A percentile compares a stretch with the other conserved stretches of the same genome.
Evolutionary conservation across 2,113 vertebrate species (phyloP).

Genomic region (Barnardius zonarius): DNA sequence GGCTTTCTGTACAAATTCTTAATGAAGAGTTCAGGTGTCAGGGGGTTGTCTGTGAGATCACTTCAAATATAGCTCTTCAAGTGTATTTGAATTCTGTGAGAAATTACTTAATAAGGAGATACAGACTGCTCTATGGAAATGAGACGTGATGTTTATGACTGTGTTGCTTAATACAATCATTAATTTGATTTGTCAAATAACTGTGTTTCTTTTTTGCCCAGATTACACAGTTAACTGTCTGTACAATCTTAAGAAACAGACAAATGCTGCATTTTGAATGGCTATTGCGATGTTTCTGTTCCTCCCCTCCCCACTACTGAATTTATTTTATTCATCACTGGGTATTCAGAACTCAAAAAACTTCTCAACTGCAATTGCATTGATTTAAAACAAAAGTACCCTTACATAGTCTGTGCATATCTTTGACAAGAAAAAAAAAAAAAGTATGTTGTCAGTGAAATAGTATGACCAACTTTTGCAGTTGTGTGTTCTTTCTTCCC

Average conservation of each 20-base stretch:
- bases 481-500: background rate
- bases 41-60: background rate
- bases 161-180: background rate
- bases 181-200: background rate
- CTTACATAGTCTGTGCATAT: background rate
- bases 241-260: background rate
- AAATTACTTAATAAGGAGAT: background rate
- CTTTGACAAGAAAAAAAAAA: background rate
- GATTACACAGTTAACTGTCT: constrained; percentile 23
- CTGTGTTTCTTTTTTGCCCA: constrained; percentile 25
- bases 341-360: background rate
- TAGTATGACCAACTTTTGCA: background rate
- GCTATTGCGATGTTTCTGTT: background rate
- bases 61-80: background rate
- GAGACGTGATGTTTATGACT: background rate
- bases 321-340: background rate
- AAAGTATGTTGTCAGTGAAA: background rate
- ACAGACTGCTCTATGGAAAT: background rate
- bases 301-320: background rate
- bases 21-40: background rate
- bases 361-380: background rate
- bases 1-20: background rate
- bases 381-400: background rate
- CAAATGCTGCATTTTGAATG: constrained; percentile 27
- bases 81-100: background rate